Evolutionary conservation across 2,113 vertebrate genomes (phyloP), one percentile per base, ranked within the genome.

Genomic region (Phoxinus phoxinus): DNA sequence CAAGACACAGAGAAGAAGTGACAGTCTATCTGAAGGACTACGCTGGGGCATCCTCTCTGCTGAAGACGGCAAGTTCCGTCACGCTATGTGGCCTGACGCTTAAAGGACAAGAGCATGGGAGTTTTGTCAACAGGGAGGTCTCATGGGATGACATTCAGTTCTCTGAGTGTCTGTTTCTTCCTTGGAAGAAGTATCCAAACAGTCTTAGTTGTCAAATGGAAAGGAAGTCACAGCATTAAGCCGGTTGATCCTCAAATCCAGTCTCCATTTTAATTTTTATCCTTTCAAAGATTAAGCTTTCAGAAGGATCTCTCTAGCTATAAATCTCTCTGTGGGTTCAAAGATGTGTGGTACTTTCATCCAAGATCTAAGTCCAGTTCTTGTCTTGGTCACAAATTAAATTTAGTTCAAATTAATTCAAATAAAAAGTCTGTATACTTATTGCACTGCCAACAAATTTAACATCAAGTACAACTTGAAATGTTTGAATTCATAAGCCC

Each of bases 1-100:
- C 46, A 77, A 79, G 85, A 63, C 48, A 74, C 41, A 72, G 61
- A 85, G 67, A 72, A 76, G 83, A 86, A 84, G 84, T 87, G 86
- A 89, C 86, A 89, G 78, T 25, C 77, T 30, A 23, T 83, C 44
- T 23, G 32, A 88, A 83, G 78, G 85, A 73, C 88, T 67, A 21
- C 4, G 41, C 27, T 41, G 15, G 67, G 46, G 61, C 41, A 30
- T 67, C 71, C 81, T 65, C 73, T 65, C 35, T 75, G 58, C 58
- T 53, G 71, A 83, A 46, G 21, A 79, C 10, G 58, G 67, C 59
- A 51, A 74, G 32, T 80, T 74, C 78, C 27, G 59, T 77, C 78
- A 87, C 30, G 58, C 76, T 73, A 73, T 84, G 69, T 75, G 19
- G 10, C 32, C 71, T 35, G 79, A 80, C 25, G 17, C 32, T 67